Percentiles rank a stretch among this genome's conserved stretches.
phyloP scores from a whole-genome alignment of 2,797 vertebrate genomes.

The Mormyrus proboscirostris region DNA sequence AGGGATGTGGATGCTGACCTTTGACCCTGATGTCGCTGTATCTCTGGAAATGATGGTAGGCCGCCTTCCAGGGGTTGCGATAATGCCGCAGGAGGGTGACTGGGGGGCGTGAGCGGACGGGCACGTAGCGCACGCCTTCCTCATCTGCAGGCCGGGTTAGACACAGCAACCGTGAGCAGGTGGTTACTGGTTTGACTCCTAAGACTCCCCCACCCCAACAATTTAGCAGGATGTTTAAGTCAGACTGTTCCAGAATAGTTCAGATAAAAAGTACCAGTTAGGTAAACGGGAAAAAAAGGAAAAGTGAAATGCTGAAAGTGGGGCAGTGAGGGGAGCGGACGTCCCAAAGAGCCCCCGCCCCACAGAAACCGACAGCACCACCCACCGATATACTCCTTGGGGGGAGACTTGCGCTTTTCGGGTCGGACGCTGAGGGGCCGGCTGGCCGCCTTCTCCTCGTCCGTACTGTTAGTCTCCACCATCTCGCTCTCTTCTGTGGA shows the following conservation, averaged over 20 bases:
- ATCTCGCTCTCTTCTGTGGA: conserved; percentile 97
- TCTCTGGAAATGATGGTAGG: conserved; percentile 96
- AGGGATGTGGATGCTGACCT: conserved; percentile 63
- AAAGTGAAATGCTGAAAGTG: not conserved
- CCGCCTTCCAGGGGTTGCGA: conserved; percentile 96
- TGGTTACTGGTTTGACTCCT: not conserved
- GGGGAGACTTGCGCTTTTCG: conserved; percentile 87
- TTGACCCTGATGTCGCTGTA: conserved; percentile 94
- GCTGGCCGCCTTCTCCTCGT: conserved; percentile 82
- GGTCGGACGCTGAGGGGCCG: conserved; percentile 74
- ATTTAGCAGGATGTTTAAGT: not conserved
- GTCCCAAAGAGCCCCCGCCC: not conserved
- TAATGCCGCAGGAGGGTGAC: conserved; percentile 92
- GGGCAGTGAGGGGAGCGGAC: not conserved
- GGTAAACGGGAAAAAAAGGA: not conserved
- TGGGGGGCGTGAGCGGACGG: conserved; percentile 81
- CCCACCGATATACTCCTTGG: conserved; percentile 92
- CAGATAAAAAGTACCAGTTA: not conserved
- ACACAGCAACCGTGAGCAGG: not conserved
- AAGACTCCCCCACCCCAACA: not conserved
- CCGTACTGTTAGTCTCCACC: conserved; percentile 98
- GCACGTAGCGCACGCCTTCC: conserved; percentile 93
- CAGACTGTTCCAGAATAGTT: not conserved
- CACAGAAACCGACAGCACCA: not conserved
- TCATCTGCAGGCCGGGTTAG: conserved; percentile 66